phyloP scores from a whole-genome alignment of 2,113 vertebrate genomes.

The Odocoileus virginianus region DNA sequence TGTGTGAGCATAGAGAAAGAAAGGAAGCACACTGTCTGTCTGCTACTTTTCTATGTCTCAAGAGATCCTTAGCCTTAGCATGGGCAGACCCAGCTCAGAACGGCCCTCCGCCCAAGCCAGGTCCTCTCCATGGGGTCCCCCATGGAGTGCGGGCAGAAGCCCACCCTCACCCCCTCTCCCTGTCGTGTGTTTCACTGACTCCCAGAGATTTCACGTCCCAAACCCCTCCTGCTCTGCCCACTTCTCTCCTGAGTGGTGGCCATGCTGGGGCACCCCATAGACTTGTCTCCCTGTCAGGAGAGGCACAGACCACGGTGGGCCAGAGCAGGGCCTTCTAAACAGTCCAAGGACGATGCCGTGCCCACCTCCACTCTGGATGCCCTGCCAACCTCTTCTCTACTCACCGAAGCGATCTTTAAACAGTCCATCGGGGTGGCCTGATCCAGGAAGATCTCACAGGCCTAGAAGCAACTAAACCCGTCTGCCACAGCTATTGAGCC shows the following conservation, averaged over 20 bases:
- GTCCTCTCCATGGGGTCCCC: not conserved
- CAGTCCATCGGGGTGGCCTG: not conserved
- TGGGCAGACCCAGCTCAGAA: not conserved
- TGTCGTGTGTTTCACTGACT: not conserved
- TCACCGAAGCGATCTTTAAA: not conserved
- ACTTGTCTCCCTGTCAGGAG: not conserved
- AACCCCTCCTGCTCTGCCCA: not conserved
- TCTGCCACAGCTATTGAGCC: not conserved
- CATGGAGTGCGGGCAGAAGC: not conserved
- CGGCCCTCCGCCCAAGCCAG: not conserved
- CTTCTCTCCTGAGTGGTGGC: not conserved
- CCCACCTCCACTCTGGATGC: not conserved
- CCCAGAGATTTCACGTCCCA: not conserved
- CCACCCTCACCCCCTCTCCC: not conserved
- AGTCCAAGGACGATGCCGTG: not conserved
- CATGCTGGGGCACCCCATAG: rapidly evolving
- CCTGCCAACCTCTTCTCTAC: not conserved
- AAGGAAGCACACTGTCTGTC: not conserved
- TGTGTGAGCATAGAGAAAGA: not conserved
- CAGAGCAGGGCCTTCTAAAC: not conserved
- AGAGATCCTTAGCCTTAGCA: not conserved
- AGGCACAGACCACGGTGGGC: not conserved
- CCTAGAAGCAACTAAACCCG: not conserved
- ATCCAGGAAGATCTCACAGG: not conserved
- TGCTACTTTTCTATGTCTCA: not conserved